These are phyloP conservation scores for Lucinisca nassula DNA, from an alignment of 2,888 invertebrate genomes.

Conservation along the genomic window DNA sequence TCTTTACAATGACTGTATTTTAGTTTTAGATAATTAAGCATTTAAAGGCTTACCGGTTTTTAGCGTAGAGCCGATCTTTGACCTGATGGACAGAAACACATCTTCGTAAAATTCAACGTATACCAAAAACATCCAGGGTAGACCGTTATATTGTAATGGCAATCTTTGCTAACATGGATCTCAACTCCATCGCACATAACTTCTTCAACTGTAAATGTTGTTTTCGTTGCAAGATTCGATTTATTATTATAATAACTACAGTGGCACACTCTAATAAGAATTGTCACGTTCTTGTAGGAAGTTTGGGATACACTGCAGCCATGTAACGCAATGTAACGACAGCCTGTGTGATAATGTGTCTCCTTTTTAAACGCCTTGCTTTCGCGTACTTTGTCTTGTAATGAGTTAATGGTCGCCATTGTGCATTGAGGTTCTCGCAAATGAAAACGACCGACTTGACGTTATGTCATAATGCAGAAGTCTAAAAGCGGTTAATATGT, in stretches of 20 bases:
- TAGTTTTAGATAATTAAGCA: too few relatives aligned
- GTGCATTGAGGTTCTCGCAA: too few relatives aligned
- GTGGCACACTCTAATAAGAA: not conserved
- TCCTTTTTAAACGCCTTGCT: not conserved
- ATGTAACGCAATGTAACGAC: not conserved
- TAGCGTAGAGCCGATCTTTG: not conserved
- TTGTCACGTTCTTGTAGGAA: not conserved
- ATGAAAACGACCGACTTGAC: too few relatives aligned
- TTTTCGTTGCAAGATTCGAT: not conserved
- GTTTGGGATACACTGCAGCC: not conserved
- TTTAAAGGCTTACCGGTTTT: too few relatives aligned
- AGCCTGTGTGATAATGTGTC: not conserved
- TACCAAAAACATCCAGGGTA: not conserved
- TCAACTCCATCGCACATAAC: not conserved
- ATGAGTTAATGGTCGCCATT: not conserved
- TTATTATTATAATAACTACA: not conserved
- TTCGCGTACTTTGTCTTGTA: not conserved
- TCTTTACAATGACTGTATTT: too few relatives aligned
- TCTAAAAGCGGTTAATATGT: too few relatives aligned
- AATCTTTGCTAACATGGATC: not conserved
- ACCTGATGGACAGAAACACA: not conserved
- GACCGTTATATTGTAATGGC: not conserved
- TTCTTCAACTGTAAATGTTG: not conserved
- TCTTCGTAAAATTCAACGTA: not conserved
- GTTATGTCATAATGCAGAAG: too few relatives aligned